phyloP scores from a whole-genome alignment of 2,797 vertebrate genomes.

The Cacajao melanocephalus region DNA sequence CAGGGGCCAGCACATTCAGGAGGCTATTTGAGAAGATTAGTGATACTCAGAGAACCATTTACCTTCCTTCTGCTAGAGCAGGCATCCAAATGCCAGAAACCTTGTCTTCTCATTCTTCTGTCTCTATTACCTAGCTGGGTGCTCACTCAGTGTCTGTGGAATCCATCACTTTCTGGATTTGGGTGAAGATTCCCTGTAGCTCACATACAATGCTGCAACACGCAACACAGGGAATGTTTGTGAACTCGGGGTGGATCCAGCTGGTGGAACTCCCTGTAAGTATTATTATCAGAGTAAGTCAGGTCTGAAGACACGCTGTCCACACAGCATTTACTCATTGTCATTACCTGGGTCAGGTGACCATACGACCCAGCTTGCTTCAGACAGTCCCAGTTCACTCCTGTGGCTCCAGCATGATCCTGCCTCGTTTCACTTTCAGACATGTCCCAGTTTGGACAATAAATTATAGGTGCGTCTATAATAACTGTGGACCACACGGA shows the following conservation, averaged over 20 bases:
- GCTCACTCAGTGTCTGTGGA: neutral
- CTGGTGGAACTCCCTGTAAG: neutral
- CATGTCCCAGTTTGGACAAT: neutral
- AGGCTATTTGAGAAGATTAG: neutral
- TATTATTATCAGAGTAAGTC: accelerated
- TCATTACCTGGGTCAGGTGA: accelerated
- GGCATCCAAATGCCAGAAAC: neutral
- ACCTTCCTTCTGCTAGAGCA: neutral
- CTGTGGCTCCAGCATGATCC: accelerated
- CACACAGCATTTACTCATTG: accelerated
- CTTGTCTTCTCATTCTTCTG: neutral
- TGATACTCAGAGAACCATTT: neutral
- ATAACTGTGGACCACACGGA: neutral
- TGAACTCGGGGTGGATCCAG: neutral
- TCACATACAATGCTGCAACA: accelerated
- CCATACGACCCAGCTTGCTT: neutral
- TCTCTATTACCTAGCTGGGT: neutral
- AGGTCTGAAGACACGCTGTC: accelerated
- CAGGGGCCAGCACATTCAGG: neutral
- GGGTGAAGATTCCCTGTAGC: neutral
- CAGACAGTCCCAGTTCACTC: neutral
- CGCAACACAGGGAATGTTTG: neutral
- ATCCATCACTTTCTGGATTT: neutral
- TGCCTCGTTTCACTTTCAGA: neutral
- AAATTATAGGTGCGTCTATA: neutral